These are phyloP conservation scores for Lasioglossum zephyrum DNA, from an alignment of 2,888 invertebrate genomes.

Conservation along the genomic window DNA sequence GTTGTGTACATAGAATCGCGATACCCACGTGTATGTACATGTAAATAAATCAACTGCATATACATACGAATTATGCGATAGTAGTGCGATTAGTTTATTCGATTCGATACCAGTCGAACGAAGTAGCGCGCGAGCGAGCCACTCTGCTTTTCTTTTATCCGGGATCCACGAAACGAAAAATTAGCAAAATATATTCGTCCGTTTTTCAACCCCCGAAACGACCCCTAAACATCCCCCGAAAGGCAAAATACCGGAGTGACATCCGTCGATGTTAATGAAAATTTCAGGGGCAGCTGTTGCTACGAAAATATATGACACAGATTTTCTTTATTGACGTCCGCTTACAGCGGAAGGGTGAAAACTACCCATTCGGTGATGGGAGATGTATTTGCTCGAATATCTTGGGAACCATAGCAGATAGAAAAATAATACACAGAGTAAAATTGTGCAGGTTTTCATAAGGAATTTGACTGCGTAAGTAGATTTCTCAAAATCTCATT, in stretches of 20 bases:
- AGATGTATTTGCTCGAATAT: not conserved
- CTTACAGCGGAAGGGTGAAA: not conserved
- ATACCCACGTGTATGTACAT: not conserved
- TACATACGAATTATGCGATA: slow-evolving; percentile 20
- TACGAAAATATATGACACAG: not conserved
- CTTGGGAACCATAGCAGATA: not conserved
- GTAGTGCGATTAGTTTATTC: slow-evolving; percentile 12
- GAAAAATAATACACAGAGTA: not conserved
- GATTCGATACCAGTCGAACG: not conserved
- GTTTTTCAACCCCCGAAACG: not conserved
- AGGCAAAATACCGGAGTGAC: not conserved
- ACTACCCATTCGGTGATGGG: not conserved
- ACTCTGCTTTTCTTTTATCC: not conserved
- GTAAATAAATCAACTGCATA: slow-evolving; percentile 3
- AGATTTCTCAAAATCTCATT: not conserved
- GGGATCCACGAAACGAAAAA: slow-evolving; percentile 1
- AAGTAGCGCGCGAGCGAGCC: slow-evolving; percentile 13
- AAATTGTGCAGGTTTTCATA: not conserved
- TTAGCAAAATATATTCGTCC: not conserved
- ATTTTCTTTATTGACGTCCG: not conserved
- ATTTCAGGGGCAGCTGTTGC: not conserved
- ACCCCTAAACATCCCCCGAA: not conserved
- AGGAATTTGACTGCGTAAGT: not conserved
- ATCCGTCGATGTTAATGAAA: not conserved
- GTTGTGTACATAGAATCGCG: slow-evolving; percentile 41